Conservation (phyloP, 1,140 invertebrate species). For the Drosophila pachea region DNA sequence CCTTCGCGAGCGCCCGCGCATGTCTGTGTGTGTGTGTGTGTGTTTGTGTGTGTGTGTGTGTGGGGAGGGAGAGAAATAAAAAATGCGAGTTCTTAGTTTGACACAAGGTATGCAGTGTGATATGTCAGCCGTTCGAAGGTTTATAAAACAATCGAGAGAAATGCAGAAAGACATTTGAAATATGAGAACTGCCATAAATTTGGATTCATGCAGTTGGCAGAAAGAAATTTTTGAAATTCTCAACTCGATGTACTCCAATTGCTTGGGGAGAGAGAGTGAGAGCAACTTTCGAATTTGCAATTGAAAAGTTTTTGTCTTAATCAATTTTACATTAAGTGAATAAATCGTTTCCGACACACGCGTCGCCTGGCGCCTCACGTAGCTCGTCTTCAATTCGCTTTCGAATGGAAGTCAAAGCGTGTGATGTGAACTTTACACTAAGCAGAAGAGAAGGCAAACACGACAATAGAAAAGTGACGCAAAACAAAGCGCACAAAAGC, state of each 20-base stretch:
- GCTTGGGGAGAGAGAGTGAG: too few relatives aligned
- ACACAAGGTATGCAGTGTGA: conserved; percentile 29
- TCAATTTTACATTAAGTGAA: background rate
- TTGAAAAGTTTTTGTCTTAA: background rate
- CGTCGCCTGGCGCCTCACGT: conserved; percentile 20
- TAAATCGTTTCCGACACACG: conserved; percentile 11
- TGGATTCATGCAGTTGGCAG: background rate
- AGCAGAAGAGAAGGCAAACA: conserved; percentile 38
- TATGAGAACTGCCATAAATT: background rate
- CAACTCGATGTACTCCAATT: too few relatives aligned
- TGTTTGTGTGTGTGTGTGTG: background rate
- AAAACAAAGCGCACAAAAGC: conserved; percentile 30
- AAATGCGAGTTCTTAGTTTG: conserved; percentile 24
- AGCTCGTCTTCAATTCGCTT: conserved; percentile 1
- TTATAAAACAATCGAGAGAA: conserved; percentile 8
- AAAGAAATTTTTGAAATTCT: background rate
- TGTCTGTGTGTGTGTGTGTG: conserved; percentile 9
- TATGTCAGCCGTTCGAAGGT: conserved; percentile 18
- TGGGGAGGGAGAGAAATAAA: background rate
- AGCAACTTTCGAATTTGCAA: too few relatives aligned
- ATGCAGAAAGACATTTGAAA: conserved; percentile 1
- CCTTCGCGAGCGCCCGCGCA: background rate
- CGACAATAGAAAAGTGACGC: conserved; percentile 26
- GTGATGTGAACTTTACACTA: conserved; percentile 51
- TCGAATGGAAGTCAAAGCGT: conserved; percentile 39